phyloP scores from a whole-genome alignment of 2,113 vertebrate species.

The Pseudorasbora parva region DNA sequence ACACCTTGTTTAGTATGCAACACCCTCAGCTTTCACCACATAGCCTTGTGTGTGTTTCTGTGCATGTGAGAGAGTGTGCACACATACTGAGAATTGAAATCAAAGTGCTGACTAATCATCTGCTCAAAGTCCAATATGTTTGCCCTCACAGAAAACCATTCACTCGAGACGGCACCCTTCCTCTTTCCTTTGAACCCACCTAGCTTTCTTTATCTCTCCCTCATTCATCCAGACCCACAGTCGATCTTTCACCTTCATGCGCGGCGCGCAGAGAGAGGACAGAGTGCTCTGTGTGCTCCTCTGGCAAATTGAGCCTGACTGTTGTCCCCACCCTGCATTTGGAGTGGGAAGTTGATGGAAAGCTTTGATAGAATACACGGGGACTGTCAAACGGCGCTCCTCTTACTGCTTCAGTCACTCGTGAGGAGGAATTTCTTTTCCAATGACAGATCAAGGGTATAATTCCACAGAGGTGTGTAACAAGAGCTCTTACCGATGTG shows the following conservation, averaged over 20 bases:
- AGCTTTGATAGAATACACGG: slow-evolving; percentile 65
- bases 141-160: slow-evolving; percentile 7
- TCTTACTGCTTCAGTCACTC: slow-evolving; percentile 48
- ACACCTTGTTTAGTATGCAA: slow-evolving; percentile 27
- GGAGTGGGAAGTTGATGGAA: slow-evolving; percentile 63
- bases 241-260: slow-evolving; percentile 37
- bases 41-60: background rate
- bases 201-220: slow-evolving; percentile 35
- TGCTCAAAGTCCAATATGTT: slow-evolving; percentile 5
- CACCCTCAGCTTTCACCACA: background rate
- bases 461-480: slow-evolving; percentile 36
- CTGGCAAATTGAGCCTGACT: slow-evolving; percentile 69
- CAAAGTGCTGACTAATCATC: slow-evolving; percentile 41
- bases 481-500: slow-evolving; percentile 12
- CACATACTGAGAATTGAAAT: slow-evolving; percentile 24
- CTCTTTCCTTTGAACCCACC: slow-evolving; percentile 26
- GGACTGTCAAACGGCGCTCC: slow-evolving; percentile 60
- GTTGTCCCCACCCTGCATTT: slow-evolving; percentile 52
- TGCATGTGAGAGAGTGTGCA: background rate
- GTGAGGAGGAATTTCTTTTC: slow-evolving; percentile 58
- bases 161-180: background rate
- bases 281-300: slow-evolving; percentile 56
- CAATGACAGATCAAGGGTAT: slow-evolving; percentile 57
- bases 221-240: slow-evolving; percentile 24
- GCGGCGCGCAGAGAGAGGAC: slow-evolving; percentile 29